Base-by-base conservation (phyloP, 2,113 vertebrate genomes). In the Rhynchomys soricoides region DNA sequence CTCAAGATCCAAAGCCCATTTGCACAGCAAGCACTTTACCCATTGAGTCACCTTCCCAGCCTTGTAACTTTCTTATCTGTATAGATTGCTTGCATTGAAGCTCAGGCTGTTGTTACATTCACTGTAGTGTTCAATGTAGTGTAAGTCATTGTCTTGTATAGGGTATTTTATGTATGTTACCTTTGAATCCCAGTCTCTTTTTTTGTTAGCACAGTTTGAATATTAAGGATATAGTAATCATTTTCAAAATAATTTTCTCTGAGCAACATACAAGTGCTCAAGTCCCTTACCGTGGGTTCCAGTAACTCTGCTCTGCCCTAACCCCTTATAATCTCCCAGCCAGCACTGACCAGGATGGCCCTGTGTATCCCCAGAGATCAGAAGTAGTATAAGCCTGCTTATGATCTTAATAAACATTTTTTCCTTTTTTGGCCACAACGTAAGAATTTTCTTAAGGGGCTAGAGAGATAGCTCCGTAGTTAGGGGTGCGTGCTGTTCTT, bases 241-340 rank as follows among this genome's bases (percentile, higher is more conserved):
- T 89, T 90, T 96, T 90, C 57, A 92, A 43, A 95, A 57, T 79
- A 82, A 66, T 96, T 48, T n/a, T 94, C n/a, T 77, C 4, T 92
- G 83, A 64, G 34, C 77, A 91, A 7, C 77, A 86, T 70, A 13
- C 93, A 82, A 71, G 1, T 83, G 24, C 66, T 52, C 64, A 95
- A 16, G 78, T 77, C n/a, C 12, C 43, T 87, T 31, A 66, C 26
- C 16, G 45, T 90, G 45, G 24, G 31, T 11, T 83, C 91, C 48
- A 86, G 11, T 55, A 86, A 16, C 13, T 62, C 94, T 7, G 52
- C 59, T 62, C 93, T 94, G 15, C 64, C 15, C 59, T 62, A 81
- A 70, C 10, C 75, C 29, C 37, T 62, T 62, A 12, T 86, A 37
- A 34, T 78, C 48, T 79, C 77, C 45, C 31, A 9, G 8, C 48